Percentiles rank a stretch among this genome's conserved stretches.
Conservation (phyloP, 2,797 vertebrate species). For the Petrocephalus schoutedeni region DNA sequence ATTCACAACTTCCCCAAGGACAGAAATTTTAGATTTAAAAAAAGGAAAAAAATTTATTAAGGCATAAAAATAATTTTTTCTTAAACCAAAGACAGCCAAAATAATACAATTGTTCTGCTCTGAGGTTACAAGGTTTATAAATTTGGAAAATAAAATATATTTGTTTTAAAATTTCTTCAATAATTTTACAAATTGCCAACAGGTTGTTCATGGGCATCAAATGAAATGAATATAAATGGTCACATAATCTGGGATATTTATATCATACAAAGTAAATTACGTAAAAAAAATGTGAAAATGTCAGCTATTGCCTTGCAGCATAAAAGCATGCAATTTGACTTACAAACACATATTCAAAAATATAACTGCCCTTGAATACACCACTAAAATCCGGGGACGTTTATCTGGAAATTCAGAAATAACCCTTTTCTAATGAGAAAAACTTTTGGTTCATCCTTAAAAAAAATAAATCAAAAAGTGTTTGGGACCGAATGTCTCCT, state of each 20-base stretch:
- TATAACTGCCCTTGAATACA: conserved; percentile 56
- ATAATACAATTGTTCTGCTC: conserved; percentile 90
- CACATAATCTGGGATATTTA: conserved; percentile 78
- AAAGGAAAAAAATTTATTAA: conserved; percentile 76
- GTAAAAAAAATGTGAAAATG: conserved; percentile 83
- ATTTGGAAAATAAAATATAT: conserved; percentile 99
- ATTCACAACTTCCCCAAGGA: background rate
- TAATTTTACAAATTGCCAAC: conserved; percentile 98
- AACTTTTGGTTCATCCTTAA: conserved; percentile 71
- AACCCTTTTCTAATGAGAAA: conserved; percentile 59
- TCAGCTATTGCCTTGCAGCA: conserved; percentile 69
- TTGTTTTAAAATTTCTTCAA: conserved; percentile 98
- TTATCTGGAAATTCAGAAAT: conserved; percentile 67
- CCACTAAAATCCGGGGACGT: conserved; percentile 66
- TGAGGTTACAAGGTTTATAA: conserved; percentile 92
- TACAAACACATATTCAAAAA: conserved; percentile 79
- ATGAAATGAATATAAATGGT: conserved; percentile 73
- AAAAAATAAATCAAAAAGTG: conserved; percentile 56
- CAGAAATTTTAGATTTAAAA: conserved; percentile 50
- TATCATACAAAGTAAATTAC: conserved; percentile 64
- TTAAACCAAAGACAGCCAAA: conserved; percentile 90
- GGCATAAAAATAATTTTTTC: conserved; percentile 98
- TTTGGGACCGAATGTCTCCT: conserved; percentile 35
- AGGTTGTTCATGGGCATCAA: conserved; percentile 87
- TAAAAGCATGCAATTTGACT: conserved; percentile 77